These are phyloP conservation scores for Chymomyza costata DNA, from an alignment of 1,140 invertebrate species.

Conservation along the genomic window DNA sequence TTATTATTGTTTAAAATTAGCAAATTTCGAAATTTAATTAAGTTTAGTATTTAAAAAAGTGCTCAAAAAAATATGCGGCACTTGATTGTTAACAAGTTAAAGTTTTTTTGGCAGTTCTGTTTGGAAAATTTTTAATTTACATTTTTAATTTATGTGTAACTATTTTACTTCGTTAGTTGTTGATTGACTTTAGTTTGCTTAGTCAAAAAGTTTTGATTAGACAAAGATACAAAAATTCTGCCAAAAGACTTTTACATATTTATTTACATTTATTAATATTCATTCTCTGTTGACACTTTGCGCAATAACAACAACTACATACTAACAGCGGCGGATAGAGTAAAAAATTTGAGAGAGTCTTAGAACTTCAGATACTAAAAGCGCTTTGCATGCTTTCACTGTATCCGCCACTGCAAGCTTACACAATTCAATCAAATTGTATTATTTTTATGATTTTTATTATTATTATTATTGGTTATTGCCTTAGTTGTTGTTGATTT, in stretches of 20 bases:
- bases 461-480: constrained; percentile 7
- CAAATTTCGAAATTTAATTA: too few relatives aligned
- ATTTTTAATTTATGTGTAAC: constrained; percentile 47
- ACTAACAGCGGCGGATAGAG: too few relatives aligned
- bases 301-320: too few relatives aligned
- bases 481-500: neutral
- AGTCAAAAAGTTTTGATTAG: neutral
- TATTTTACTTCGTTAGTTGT: constrained; percentile 22
- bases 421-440: constrained; percentile 12
- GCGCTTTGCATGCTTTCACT: too few relatives aligned
- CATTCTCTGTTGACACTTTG: constrained; percentile 24
- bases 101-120: constrained; percentile 6
- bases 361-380: too few relatives aligned
- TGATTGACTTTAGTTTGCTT: constrained; percentile 9
- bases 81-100: too few relatives aligned
- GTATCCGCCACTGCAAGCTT: neutral
- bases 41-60: too few relatives aligned
- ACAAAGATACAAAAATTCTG: too few relatives aligned
- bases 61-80: neutral
- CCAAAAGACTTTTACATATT: constrained; percentile 8
- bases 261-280: constrained; percentile 45
- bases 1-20: too few relatives aligned
- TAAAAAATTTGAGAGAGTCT: too few relatives aligned
- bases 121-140: constrained; percentile 40
- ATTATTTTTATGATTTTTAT: constrained; percentile 21